Base-by-base conservation (phyloP, 1,140 invertebrate genomes). In the Andricus grossulariae region DNA sequence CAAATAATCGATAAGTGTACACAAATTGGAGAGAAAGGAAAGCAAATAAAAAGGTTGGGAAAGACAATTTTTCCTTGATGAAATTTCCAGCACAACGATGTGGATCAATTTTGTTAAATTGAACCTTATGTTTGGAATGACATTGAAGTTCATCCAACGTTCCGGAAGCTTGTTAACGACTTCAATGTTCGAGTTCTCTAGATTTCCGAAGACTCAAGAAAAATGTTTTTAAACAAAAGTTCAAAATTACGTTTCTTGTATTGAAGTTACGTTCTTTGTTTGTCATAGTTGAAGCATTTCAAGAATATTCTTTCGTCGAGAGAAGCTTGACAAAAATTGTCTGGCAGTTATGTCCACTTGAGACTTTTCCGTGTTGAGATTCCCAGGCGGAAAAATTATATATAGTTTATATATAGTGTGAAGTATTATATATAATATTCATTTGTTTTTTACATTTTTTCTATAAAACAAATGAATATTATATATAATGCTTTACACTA, bases 201-300 rank as follows among this genome's bases (percentile, higher is more conserved):
- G 32, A 66, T 66, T 66, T 66, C 15, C 25, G 15, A 66, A 66
- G 60, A 66, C 32, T 15, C 4, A 39, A 66, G 25, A 10, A 11
- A 66, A 66, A 66, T n/a, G 16, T 39, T 25, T 66, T 66, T 39
- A 66, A 66, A 66, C 32, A 32, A n/a, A 66, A 66, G 16, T 66
- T 66, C 60, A 7, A 66, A 66, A 66, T 66, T 39, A 11, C 4
- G 4, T 54, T 54, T 18, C n/a, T 54, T 54, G 5, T 18, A 10
- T 32, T 32, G 25, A 3, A 32, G 25, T 25, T 25, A 25, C 51
- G 1, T 3, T 6, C 0, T 1, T 13, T 66, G 11, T 66, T 11
- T 16, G 13, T 32, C 39, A 25, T 5, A 16, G 13, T 39, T 15
- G 32, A 66, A 32, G 19, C 19, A 60, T 13, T 60, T 60, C 11